Evolutionary conservation across 2,888 invertebrate genomes (phyloP).

Genomic region (Rhingia rostrata): DNA sequence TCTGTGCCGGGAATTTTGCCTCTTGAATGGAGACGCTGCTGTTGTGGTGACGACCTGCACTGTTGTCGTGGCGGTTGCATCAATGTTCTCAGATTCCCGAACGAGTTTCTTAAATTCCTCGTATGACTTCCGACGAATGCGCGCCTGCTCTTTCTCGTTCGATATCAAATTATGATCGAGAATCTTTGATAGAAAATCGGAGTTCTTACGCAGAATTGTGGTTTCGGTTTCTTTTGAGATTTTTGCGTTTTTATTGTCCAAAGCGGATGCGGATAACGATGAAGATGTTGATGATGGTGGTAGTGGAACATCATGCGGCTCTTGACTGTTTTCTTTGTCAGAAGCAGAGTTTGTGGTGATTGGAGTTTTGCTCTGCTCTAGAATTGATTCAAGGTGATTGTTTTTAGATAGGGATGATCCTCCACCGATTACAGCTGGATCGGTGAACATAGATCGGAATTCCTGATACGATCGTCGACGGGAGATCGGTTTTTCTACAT

Average conservation of each 20-base stretch:
- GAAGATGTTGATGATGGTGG: constrained; percentile 45
- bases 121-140: constrained; percentile 82
- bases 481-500: constrained; percentile 75
- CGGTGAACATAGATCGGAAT: constrained; percentile 73
- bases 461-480: constrained; percentile 78
- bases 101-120: constrained; percentile 83
- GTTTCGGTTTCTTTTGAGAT: constrained; percentile 74
- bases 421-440: constrained; percentile 28
- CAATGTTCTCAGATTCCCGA: constrained; percentile 79
- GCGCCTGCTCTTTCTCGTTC: constrained; percentile 80
- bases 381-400: constrained; percentile 64
- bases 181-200: constrained; percentile 82
- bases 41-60: constrained; percentile 16
- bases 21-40: constrained; percentile 77
- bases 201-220: constrained; percentile 81
- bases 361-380: constrained; percentile 64
- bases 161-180: constrained; percentile 80
- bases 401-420: constrained; percentile 56
- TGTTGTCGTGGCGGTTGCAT: constrained; percentile 46
- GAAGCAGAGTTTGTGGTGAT: constrained; percentile 34
- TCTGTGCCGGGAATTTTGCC: constrained; percentile 81
- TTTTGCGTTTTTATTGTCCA: constrained; percentile 61
- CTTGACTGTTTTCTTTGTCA: constrained; percentile 76
- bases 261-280: constrained; percentile 35
- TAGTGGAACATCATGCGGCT: constrained; percentile 33